These are phyloP conservation scores for Hippocampus zosterae DNA, from an alignment of 2,113 vertebrate genomes.

Conservation along the genomic window DNA sequence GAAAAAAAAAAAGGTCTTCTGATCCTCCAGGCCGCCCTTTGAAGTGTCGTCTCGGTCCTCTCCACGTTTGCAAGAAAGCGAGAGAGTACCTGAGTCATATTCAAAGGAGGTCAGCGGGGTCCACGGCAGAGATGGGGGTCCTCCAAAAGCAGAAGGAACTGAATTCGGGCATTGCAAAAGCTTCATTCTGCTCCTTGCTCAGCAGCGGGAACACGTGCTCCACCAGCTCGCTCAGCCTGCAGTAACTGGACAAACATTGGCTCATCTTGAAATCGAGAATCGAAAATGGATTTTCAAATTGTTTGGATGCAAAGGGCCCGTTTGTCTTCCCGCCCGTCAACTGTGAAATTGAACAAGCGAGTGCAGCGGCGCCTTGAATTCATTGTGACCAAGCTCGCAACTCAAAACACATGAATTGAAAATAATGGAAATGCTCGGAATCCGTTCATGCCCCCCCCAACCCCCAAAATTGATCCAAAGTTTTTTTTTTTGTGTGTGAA, in stretches of 20 bases:
- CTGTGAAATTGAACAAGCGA: too few species aligned
- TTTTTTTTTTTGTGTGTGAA: too few species aligned
- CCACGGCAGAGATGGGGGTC: conserved; percentile 82
- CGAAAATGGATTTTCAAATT: neutral
- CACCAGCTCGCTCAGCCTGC: conserved; percentile 91
- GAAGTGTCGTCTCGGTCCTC: neutral
- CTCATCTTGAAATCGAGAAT: neutral
- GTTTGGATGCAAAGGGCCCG: neutral
- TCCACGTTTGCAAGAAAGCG: neutral
- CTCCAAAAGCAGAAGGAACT: conserved; percentile 98
- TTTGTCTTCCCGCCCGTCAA: too few species aligned
- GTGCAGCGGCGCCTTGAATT: too few species aligned
- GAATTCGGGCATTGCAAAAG: conserved; percentile 88
- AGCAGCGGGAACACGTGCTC: conserved; percentile 93
- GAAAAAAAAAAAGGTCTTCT: neutral
- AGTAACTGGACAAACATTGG: conserved; percentile 72
- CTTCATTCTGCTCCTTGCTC: conserved; percentile 90
- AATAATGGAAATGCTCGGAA: too few species aligned
- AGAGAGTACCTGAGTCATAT: conserved; percentile 21
- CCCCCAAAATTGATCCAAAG: too few species aligned
- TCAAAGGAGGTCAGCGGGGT: conserved; percentile 83
- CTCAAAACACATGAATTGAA: too few species aligned
- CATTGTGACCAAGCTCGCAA: too few species aligned
- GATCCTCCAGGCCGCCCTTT: neutral
- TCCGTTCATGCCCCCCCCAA: too few species aligned